Percentiles rank a stretch among this genome's conserved stretches.
Evolutionary conservation across 2,797 vertebrate species (phyloP).

Genomic region (Euphonia xanthogaster): DNA sequence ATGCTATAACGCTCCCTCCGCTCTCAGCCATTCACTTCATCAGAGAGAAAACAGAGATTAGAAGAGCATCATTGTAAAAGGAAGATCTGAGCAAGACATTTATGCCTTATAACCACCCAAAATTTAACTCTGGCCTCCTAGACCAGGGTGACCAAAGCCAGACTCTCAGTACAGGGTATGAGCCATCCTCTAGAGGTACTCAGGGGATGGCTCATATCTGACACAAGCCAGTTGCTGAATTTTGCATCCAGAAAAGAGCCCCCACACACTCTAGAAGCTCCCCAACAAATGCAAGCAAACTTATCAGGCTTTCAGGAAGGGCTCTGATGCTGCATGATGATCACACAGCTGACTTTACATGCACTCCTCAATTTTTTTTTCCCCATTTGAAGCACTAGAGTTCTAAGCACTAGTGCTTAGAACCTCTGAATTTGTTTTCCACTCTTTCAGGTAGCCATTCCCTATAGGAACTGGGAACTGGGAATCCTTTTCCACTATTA

Average conservation of each 20-base stretch:
- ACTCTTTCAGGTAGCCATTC: neutral
- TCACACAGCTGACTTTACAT: neutral
- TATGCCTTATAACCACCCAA: neutral
- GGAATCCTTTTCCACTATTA: neutral
- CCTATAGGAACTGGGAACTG: neutral
- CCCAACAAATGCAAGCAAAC: neutral
- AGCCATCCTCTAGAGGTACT: neutral
- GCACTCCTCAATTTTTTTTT: neutral
- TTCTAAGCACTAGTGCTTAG: neutral
- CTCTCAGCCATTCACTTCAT: neutral
- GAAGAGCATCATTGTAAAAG: neutral
- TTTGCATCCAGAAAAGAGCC: neutral
- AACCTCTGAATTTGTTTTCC: neutral
- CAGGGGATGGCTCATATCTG: neutral
- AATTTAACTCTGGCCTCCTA: neutral
- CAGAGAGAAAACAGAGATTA: neutral
- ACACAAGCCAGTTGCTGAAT: neutral
- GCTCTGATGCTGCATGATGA: neutral
- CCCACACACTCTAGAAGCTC: neutral
- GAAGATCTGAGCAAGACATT: neutral
- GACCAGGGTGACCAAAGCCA: neutral
- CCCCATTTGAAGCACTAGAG: neutral
- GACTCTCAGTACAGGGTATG: fast-evolving
- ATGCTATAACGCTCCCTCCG: neutral
- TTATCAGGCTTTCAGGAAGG: neutral